Base-by-base conservation (phyloP, 2,113 vertebrate genomes). In the Diadophis punctatus region DNA sequence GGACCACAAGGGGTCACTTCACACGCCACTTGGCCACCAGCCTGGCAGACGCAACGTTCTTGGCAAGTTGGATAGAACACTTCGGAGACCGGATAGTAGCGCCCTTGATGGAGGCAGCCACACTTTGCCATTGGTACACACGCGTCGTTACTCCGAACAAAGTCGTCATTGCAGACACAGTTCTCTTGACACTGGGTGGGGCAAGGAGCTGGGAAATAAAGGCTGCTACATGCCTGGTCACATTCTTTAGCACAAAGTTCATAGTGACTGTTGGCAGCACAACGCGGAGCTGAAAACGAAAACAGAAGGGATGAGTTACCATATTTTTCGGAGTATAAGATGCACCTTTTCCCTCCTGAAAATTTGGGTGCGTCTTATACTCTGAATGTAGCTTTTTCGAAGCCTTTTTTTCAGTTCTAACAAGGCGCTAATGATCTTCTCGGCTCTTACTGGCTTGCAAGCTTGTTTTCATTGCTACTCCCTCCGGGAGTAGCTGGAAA, bases 191-290 rank as follows among this genome's bases (percentile, higher is more conserved):
- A 98, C 25, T 86, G 85, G 0, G 91, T 93, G 23, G 84, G 93
- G 46, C 98, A 98, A 80, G 93, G 96, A 49, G 91, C 25, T 0
- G 94, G 12, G 6, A 96, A 88, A 0, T 94, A 95, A 52, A 98
- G 95, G 74, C 96, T 96, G 89, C 97, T 96, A 0, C 98, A 98
- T 90, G 98, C 97, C 87, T 93, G 52, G 0, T 96, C 97, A 88
- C 98, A 98, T 92, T 95, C 96, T 0, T 51, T 34, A 58, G 96
- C 95, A 84, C 98, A 98, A 1, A 87, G 49, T 68, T 96, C 95
- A 0, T 98, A 98, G 95, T 97, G 97, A 90, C 98, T 98, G 95
- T 98, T 95, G 2, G 91, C 80, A 0, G 98, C 97, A 90, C 98
- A 98, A 86, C 1, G 80, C 46, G 90, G 93, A 0, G 97, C 98